Evolutionary conservation across 2,888 invertebrate species (phyloP), one percentile per base, ranked within the genome.

Genomic region (Glyphotaelius pellucidus): DNA sequence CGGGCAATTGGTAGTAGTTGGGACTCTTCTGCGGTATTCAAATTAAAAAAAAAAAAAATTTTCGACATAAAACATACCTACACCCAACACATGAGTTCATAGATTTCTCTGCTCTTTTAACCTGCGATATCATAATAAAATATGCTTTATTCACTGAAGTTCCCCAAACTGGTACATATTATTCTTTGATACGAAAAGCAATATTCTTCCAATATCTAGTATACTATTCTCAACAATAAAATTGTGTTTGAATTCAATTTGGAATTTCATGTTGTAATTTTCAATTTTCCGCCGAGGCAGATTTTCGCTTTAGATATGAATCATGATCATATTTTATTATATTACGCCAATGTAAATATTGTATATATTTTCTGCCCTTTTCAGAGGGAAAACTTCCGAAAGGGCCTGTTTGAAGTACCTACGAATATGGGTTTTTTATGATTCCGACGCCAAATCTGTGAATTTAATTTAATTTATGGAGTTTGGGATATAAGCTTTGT

Each of bases 221-320:
- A 84, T 35, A 35, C 30, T 19, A 38, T 84, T 25, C 38, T 84
- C 84, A 84, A 89, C 89, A 32, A 89, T 89, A 84, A 92, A 92
- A 91, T 92, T 89, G 90, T 91, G 87, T 91, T 92, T 90, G 80
- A 80, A 90, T 87, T 90, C 81, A 91, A 91, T 91, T 92, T 90
- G 87, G 88, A 91, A 87, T 47, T 47, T 80, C 81, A 25, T 87
- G 42, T 90, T 81, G 90, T 90, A 91, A 91, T 91, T 92, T 91
- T 91, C 90, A 90, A 92, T 91, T 90, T 90, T 87, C 80, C 92
- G 83, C 87, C 67, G 35, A 83, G 67, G 80, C 35, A 89, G 86
- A 91, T 87, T 86, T 92, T 91, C 89, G 80, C 81, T 92, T 91
- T 81, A 90, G 79, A 88, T 90, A 90, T 91, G 52, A 35, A 47